phyloP scores from a whole-genome alignment of 2,888 invertebrate species.

The Cataglyphis altisquamis region DNA sequence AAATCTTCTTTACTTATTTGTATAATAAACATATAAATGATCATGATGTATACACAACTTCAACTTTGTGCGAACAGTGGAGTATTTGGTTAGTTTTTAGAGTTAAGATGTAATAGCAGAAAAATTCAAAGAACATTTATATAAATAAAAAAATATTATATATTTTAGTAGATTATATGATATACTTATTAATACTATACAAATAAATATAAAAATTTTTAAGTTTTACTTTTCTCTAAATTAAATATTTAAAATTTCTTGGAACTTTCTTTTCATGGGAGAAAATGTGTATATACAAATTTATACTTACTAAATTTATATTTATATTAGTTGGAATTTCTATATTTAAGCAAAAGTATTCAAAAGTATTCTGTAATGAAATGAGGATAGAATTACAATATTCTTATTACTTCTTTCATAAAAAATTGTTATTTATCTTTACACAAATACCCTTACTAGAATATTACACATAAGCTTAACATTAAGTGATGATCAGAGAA shows the following conservation, averaged over 20 bases:
- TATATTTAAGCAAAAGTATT: constrained; percentile 25
- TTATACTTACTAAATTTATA: constrained; percentile 2
- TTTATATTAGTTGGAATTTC: not conserved
- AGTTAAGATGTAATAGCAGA: constrained; percentile 70
- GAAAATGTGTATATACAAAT: not conserved
- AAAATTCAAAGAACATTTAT: constrained; percentile 76
- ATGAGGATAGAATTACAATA: constrained; percentile 14
- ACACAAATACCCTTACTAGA: not conserved
- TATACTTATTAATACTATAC: constrained; percentile 78
- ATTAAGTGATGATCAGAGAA: not conserved
- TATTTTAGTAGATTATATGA: constrained; percentile 79
- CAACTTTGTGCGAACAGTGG: constrained; percentile 75
- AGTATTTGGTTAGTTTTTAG: constrained; percentile 72
- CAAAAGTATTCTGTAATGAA: constrained; percentile 24
- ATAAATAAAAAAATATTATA: constrained; percentile 75
- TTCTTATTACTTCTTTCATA: constrained; percentile 14
- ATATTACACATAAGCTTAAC: not conserved
- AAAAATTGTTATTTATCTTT: constrained; percentile 19
- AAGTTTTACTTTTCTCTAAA: constrained; percentile 75
- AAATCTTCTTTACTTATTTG: constrained; percentile 32
- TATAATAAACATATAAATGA: constrained; percentile 21
- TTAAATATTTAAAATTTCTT: constrained; percentile 72
- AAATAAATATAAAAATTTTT: constrained; percentile 83
- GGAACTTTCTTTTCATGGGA: constrained; percentile 20
- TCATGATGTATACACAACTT: constrained; percentile 60